These are phyloP conservation scores for Magallana angulata DNA, from an alignment of 1,140 invertebrate species.

Conservation along the genomic window DNA sequence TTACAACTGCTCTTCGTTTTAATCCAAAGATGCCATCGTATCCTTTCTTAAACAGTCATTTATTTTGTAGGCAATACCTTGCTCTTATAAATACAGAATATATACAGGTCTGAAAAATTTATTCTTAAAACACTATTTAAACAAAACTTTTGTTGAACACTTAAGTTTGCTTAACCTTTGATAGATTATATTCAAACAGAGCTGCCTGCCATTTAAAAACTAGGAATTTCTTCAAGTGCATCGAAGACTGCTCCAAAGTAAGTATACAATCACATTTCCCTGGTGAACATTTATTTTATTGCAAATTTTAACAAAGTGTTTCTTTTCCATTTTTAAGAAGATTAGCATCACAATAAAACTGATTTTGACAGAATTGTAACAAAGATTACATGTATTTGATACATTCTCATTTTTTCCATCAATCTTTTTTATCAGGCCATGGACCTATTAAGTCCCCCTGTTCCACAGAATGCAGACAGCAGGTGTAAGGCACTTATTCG, in stretches of 20 bases:
- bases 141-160: no score
- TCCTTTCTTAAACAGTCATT: constrained; percentile 66
- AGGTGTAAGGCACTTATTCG: constrained; percentile 86
- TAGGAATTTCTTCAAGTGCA: constrained; percentile 87
- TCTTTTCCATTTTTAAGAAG: no score
- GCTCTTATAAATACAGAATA: no score
- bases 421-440: constrained; percentile 81
- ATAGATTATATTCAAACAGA: constrained; percentile 86
- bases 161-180: constrained; percentile 62
- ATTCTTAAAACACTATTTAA: no score
- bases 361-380: no score
- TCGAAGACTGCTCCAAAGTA: constrained; percentile 84
- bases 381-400: no score
- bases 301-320: no score
- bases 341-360: no score
- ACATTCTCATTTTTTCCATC: no score
- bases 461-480: constrained; percentile 85
- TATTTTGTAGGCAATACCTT: no score
- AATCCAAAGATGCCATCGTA: constrained; percentile 85
- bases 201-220: constrained; percentile 88
- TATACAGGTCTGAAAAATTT: no score
- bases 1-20: constrained; percentile 88
- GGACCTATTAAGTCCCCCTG: constrained; percentile 86
- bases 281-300: no score
- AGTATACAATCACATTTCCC: background rate